Percentiles rank a stretch among this genome's conserved stretches.
Conservation (phyloP, 2,888 invertebrate species). For the Xylota segnis region DNA sequence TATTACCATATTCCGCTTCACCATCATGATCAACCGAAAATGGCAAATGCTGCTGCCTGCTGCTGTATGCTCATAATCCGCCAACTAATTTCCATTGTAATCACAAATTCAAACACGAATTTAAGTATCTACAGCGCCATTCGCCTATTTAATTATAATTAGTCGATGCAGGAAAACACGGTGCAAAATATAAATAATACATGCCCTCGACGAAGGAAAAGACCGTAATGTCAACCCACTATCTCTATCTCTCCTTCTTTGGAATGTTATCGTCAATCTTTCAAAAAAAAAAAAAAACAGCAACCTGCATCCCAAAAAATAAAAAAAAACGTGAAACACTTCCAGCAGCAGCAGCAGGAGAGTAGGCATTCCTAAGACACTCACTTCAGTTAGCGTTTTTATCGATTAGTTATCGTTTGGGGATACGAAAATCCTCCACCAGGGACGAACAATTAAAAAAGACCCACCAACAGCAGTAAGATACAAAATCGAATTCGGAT, state of each 20-base stretch:
- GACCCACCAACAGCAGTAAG: conserved; percentile 37
- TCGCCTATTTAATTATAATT: conserved; percentile 71
- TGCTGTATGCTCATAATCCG: conserved; percentile 17
- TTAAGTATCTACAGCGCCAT: conserved; percentile 24
- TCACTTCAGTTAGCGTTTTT: conserved; percentile 54
- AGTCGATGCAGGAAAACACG: conserved; percentile 65
- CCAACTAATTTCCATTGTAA: conserved; percentile 51
- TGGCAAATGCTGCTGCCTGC: conserved; percentile 5
- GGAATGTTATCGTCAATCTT: conserved; percentile 63
- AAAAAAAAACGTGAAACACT: conserved; percentile 64
- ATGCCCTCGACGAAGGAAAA: conserved; percentile 59
- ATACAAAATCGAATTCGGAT: conserved; percentile 74
- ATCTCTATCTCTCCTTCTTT: conserved; percentile 59
- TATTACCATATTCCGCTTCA: conserved; percentile 11
- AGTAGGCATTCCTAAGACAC: conserved; percentile 51
- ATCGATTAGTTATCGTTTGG: conserved; percentile 55
- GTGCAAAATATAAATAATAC: conserved; percentile 68
- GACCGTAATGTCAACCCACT: conserved; percentile 69
- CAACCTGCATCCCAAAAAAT: conserved; percentile 19
- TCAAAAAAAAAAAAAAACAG: conserved; percentile 10
- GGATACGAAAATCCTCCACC: conserved; percentile 43
- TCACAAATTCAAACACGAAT: conserved; percentile 62
- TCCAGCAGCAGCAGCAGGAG: conserved; percentile 23
- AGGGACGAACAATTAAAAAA: conserved; percentile 66
- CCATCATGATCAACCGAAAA: conserved; percentile 2